Evolutionary conservation across 2,113 vertebrate species (phyloP).

Genomic region (Pseudonaja textilis): DNA sequence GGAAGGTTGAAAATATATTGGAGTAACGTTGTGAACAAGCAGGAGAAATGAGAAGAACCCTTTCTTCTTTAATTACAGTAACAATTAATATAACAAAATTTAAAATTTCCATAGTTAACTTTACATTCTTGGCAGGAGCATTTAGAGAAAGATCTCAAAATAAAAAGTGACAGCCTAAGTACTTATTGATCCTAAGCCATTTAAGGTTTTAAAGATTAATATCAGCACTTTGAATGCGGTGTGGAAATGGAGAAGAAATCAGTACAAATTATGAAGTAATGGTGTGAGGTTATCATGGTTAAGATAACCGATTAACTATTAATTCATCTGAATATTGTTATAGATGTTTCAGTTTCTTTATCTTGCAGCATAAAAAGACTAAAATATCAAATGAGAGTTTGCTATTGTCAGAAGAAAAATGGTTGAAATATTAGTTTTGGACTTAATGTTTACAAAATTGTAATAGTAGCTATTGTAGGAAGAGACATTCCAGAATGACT

Average conservation of each 20-base stretch:
- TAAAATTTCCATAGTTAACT: neutral
- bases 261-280: neutral
- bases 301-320: neutral
- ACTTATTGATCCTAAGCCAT: neutral
- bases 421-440: neutral
- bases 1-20: neutral
- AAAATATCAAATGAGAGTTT: neutral
- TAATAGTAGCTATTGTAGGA: neutral
- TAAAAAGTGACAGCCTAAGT: neutral
- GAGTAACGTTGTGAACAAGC: neutral
- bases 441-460: neutral
- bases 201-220: neutral
- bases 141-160: neutral
- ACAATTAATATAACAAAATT: neutral
- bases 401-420: neutral
- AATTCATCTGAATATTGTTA: neutral
- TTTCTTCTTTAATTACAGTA: neutral
- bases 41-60: neutral
- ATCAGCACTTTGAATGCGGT: neutral
- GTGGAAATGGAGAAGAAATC: neutral
- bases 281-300: neutral
- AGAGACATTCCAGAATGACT: neutral
- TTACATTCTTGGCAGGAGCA: neutral
- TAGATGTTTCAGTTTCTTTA: neutral
- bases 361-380: neutral